These are phyloP conservation scores for Sciaenops ocellatus DNA, from an alignment of 2,797 vertebrate genomes.

Conservation along the genomic window DNA sequence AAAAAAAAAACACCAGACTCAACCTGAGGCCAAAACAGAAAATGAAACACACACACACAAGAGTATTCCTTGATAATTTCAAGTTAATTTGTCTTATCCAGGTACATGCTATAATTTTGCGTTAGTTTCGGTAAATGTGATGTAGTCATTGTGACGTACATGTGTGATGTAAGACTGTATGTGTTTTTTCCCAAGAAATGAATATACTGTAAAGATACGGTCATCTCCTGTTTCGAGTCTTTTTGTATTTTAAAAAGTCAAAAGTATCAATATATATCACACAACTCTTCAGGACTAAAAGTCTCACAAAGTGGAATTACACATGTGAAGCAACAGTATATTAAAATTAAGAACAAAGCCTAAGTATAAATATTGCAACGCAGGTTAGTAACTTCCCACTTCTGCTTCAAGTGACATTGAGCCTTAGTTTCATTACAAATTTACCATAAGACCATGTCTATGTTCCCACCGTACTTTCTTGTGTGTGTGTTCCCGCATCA, in stretches of 20 bases:
- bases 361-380: background rate
- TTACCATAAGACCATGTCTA: background rate
- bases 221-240: no score
- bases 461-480: constrained; percentile 14
- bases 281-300: no score
- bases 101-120: background rate
- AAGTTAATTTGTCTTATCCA: background rate
- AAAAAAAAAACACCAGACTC: background rate
- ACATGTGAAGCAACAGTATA: no score
- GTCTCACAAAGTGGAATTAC: no score
- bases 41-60: background rate
- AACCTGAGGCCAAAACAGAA: background rate
- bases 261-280: no score
- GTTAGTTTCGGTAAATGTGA: background rate
- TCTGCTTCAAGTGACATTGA: constrained; percentile 32
- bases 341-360: no score
- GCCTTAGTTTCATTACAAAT: constrained; percentile 16
- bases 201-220: no score
- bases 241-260: no score
- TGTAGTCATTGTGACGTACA: no score
- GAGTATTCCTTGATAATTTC: background rate
- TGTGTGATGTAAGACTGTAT: no score
- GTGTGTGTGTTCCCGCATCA: background rate
- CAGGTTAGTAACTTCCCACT: constrained; percentile 32
- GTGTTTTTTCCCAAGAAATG: no score